These are phyloP conservation scores for Echinometra lucunter DNA, from an alignment of 53 echinoderm and acorn worm species.

Conservation along the genomic window DNA sequence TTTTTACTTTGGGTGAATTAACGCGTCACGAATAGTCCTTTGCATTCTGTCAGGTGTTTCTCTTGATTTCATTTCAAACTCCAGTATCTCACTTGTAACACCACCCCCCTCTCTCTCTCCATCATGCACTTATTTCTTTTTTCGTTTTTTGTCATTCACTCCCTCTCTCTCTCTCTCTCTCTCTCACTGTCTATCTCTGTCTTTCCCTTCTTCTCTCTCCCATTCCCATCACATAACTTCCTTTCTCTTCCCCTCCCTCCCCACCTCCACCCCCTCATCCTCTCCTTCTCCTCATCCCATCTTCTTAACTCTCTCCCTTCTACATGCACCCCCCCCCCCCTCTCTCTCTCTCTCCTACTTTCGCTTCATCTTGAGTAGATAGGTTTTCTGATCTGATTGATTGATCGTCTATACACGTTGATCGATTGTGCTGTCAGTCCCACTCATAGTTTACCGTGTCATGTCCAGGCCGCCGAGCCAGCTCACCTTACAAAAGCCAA, in stretches of 20 bases:
- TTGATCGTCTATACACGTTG: slow-evolving; percentile 58
- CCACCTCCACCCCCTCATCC: background rate
- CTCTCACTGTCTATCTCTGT: background rate
- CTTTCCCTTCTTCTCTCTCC: background rate
- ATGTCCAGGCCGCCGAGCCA: slow-evolving; percentile 59
- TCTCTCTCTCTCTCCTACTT: background rate
- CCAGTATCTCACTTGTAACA: background rate
- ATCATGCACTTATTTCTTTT: background rate
- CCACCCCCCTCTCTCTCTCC: background rate
- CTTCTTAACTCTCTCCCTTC: background rate
- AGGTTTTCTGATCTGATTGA: slow-evolving; percentile 26
- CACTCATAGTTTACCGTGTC: slow-evolving; percentile 66
- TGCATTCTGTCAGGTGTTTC: background rate
- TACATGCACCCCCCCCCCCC: background rate
- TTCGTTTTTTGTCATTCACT: background rate
- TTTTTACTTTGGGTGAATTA: background rate
- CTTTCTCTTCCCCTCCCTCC: background rate
- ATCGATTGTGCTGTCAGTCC: slow-evolving; percentile 77
- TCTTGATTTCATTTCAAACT: background rate
- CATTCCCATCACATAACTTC: background rate
- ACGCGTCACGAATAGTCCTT: background rate
- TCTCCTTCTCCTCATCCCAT: background rate
- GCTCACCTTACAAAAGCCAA: slow-evolving; percentile 73
- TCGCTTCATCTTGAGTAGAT: background rate
- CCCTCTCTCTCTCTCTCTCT: slow-evolving; percentile 8